Evolutionary conservation across 2,888 invertebrate genomes (phyloP), one percentile per base, ranked within the genome.

Genomic region (Acanthacorydalis orientalis): DNA sequence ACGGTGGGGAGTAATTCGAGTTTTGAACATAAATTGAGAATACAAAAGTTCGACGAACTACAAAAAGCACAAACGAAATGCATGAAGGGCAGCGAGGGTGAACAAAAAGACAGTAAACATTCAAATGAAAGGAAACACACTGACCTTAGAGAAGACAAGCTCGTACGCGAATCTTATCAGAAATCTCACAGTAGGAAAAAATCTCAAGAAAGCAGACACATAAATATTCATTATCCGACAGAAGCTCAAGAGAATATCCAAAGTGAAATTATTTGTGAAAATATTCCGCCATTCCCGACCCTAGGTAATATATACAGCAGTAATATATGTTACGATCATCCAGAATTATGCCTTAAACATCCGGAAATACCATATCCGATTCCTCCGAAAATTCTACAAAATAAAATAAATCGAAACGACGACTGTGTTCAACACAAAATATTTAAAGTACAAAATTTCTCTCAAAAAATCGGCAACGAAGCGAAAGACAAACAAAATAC

Each of bases 301-400:
- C 35, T 46, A 53, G 43, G 52, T 54, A n/a, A 56, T 54, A 38
- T 50, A 55, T 4, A 54, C 49, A 23, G 50, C 54, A n/a, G 57
- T 53, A 52, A 49, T 50, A 16, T 49, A 42, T 34, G 48, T 40
- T n/a, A 48, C 32, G 46, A 46, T 43, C 43, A 44, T 44, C 42
- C 48, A 43, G 38, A 49, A 45, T 6, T 56, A 59, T 63, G 59
- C 48, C 53, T 64, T 23, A 58, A 60, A 48, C 65, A 65, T 51
- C 65, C 65, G 1, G 65, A 65, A 54, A 62, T 65, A 32, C 64
- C 61, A 6, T 64, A 62, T 48, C 63, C 64, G 4, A 60, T 64
- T 32, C 60, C 61, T 6, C 44, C 48, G 33, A 44, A 23, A 16
- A 2, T 23, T 23, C 6, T 23, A 23, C 23, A 23, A 6, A 23